Evolutionary conservation across 2,113 vertebrate genomes (phyloP).

Genomic region (Syngnathus scovelli): DNA sequence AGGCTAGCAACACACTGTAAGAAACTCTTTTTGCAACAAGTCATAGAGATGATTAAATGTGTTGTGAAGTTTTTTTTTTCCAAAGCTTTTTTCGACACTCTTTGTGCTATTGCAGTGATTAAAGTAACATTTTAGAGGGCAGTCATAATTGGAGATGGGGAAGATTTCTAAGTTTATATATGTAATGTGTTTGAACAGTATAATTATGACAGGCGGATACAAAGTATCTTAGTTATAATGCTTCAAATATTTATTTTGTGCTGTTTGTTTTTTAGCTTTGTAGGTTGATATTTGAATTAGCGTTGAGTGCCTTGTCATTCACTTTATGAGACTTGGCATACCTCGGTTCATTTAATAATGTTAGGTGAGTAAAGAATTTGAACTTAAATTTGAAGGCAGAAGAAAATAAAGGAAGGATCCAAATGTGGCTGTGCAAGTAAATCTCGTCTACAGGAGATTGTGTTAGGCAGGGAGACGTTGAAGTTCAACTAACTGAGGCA

Average conservation of each 20-base stretch:
- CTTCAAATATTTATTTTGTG: constrained; percentile 16
- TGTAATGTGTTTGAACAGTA: constrained; percentile 20
- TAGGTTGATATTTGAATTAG: constrained; percentile 11
- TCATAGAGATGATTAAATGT: background rate
- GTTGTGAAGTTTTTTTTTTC: background rate
- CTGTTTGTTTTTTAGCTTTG: constrained; percentile 9
- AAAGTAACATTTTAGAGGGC: background rate
- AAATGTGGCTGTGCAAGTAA: no score
- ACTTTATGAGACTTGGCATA: no score
- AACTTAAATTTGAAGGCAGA: no score
- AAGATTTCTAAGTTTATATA: no score
- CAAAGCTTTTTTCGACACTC: background rate
- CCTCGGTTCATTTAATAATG: no score
- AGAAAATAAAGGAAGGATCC: no score
- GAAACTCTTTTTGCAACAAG: background rate
- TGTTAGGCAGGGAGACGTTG: background rate
- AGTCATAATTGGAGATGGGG: no score
- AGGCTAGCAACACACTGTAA: background rate
- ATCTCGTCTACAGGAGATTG: background rate
- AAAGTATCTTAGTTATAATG: constrained; percentile 26
- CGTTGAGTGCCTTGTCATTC: background rate
- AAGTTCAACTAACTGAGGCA: background rate
- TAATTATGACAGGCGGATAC: constrained; percentile 37
- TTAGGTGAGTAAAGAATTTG: no score
- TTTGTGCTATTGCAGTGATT: background rate